Conservation (phyloP, 2,113 vertebrate species). For the Neomonachus schauinslandi region DNA sequence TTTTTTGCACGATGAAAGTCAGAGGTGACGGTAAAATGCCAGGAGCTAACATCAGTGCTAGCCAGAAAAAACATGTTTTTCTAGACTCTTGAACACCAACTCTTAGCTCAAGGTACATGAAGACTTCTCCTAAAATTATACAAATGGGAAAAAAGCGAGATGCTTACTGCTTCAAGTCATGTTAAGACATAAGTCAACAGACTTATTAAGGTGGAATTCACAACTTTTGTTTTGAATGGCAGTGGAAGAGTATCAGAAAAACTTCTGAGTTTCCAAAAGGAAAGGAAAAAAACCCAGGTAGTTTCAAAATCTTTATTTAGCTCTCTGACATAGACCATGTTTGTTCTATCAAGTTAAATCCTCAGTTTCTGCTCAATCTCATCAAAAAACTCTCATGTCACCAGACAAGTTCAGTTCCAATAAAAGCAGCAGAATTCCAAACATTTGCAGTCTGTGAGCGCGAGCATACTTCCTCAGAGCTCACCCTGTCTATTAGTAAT, state of each 20-base stretch:
- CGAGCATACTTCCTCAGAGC: background rate
- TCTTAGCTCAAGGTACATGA: background rate
- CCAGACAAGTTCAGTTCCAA: slow-evolving; percentile 56
- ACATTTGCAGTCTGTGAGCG: background rate
- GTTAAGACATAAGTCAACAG: slow-evolving; percentile 56
- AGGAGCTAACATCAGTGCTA: slow-evolving; percentile 16
- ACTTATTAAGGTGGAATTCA: background rate
- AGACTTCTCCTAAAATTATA: slow-evolving; percentile 16
- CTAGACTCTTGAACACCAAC: background rate
- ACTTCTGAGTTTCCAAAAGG: slow-evolving; percentile 18
- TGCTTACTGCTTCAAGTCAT: slow-evolving; percentile 14
- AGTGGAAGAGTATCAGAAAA: slow-evolving; percentile 34
- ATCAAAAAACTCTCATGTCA: slow-evolving; percentile 55
- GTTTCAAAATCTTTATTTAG: slow-evolving; percentile 51
- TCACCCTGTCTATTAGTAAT: background rate
- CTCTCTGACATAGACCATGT: background rate
- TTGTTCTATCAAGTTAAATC: slow-evolving; percentile 15
- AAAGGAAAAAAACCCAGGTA: slow-evolving; percentile 31
- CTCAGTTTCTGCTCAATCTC: slow-evolving; percentile 23
- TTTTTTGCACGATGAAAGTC: background rate
- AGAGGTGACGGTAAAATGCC: background rate
- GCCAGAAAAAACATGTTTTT: background rate
- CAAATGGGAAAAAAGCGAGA: background rate
- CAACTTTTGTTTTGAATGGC: slow-evolving; percentile 52
- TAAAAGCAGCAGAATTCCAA: slow-evolving; percentile 55